Percentiles rank a stretch among this genome's conserved stretches.
These are phyloP conservation scores for Porites evermanni DNA, from an alignment of 92 coral and sea anemone species.

Conservation along the genomic window DNA sequence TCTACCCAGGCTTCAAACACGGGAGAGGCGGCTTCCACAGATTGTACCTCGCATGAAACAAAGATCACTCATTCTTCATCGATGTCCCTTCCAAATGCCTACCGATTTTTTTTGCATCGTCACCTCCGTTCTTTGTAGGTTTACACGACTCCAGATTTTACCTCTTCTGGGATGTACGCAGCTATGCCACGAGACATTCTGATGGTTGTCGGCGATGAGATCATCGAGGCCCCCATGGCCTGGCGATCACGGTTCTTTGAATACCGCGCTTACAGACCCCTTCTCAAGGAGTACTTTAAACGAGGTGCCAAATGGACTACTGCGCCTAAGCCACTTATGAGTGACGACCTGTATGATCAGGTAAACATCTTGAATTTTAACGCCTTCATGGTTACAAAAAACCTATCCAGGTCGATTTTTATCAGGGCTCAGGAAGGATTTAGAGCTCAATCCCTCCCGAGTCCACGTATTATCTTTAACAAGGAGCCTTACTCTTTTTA, in stretches of 20 bases:
- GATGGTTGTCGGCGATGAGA: constrained; percentile 84
- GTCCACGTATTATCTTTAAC: too few relatives aligned
- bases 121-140: constrained; percentile 41
- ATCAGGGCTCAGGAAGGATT: not conserved
- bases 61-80: not conserved
- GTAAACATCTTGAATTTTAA: constrained; percentile 26
- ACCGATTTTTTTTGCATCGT: not conserved
- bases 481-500: too few relatives aligned
- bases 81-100: not conserved
- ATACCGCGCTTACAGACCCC: constrained; percentile 86
- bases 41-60: not conserved
- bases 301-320: constrained; percentile 92
- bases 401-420: not conserved
- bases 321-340: constrained; percentile 88
- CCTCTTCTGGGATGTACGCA: constrained; percentile 80
- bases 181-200: constrained; percentile 95
- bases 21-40: too few relatives aligned
- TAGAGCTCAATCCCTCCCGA: too few relatives aligned
- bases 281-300: constrained; percentile 87
- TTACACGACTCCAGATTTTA: constrained; percentile 84
- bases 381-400: not conserved
- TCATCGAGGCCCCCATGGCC: constrained; percentile 92
- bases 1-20: too few relatives aligned
- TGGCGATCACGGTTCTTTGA: constrained; percentile 94
- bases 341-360: constrained; percentile 83